Percentiles rank a stretch among this genome's conserved stretches.
phyloP scores from a whole-genome alignment of 2,797 vertebrate species.

The Heteromormyrus szaboi region DNA sequence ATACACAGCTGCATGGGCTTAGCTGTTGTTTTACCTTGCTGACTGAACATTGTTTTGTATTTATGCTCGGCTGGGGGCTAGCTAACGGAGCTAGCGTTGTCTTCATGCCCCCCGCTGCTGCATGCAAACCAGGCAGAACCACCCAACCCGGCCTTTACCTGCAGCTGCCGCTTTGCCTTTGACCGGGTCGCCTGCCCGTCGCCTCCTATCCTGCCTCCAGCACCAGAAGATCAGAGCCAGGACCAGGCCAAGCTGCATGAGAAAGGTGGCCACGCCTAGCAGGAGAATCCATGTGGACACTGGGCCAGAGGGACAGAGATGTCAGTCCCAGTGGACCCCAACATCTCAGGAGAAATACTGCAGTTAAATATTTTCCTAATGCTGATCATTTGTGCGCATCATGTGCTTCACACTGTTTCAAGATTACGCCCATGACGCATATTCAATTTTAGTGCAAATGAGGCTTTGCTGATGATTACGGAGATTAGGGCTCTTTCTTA shows the following conservation, averaged over 20 bases:
- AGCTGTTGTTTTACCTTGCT: background rate
- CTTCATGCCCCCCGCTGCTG: background rate
- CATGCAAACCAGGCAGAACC: background rate
- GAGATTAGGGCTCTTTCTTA: background rate
- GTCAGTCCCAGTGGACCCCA: background rate
- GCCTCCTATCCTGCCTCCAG: background rate
- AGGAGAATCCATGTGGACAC: background rate
- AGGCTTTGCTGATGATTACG: background rate
- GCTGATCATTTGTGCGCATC: background rate
- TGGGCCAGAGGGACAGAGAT: background rate
- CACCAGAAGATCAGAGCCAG: background rate
- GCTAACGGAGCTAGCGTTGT: background rate
- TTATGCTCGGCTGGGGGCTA: background rate
- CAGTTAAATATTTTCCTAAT: background rate
- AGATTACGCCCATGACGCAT: background rate
- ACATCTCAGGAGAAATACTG: background rate
- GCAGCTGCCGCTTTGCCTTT: background rate
- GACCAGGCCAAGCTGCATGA: constrained; percentile 3
- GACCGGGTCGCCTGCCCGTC: background rate
- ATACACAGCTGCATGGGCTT: background rate
- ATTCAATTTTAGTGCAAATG: background rate
- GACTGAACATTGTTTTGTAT: background rate
- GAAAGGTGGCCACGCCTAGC: background rate
- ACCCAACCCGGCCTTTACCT: background rate
- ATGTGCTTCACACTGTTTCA: background rate